These are phyloP conservation scores for Casuarius casuarius DNA, from an alignment of 2,113 vertebrate species.

Conservation along the genomic window DNA sequence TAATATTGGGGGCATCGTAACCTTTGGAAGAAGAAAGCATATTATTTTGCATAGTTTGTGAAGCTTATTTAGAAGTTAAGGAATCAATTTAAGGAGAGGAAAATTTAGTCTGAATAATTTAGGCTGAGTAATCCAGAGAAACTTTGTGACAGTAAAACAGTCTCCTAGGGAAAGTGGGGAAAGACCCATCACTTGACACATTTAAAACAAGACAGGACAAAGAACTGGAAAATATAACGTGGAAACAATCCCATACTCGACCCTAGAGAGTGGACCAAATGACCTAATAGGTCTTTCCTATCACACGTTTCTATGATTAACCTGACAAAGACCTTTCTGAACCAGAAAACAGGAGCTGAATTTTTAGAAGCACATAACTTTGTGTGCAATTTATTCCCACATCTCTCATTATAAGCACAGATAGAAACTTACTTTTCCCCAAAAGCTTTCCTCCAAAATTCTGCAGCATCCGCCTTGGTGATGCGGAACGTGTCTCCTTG, in stretches of 20 bases:
- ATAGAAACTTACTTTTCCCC: slow-evolving; percentile 91
- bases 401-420: neutral
- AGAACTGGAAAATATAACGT: neutral
- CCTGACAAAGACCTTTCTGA: neutral
- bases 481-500: slow-evolving; percentile 98
- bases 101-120: neutral
- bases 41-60: neutral
- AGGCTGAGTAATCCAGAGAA: neutral
- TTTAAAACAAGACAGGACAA: neutral
- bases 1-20: neutral
- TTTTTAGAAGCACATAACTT: neutral
- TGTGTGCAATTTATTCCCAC: neutral
- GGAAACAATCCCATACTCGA: neutral
- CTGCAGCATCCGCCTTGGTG: slow-evolving; percentile 97
- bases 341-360: accelerated
- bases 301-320: neutral
- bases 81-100: slow-evolving; percentile 18
- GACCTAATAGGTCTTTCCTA: neutral
- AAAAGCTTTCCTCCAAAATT: slow-evolving; percentile 97
- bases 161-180: neutral
- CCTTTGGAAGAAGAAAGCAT: neutral
- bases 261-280: neutral
- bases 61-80: neutral
- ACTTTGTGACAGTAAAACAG: neutral
- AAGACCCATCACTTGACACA: neutral